Evolutionary conservation across 2,888 invertebrate genomes (phyloP).

Genomic region (Uloborus plumipes): DNA sequence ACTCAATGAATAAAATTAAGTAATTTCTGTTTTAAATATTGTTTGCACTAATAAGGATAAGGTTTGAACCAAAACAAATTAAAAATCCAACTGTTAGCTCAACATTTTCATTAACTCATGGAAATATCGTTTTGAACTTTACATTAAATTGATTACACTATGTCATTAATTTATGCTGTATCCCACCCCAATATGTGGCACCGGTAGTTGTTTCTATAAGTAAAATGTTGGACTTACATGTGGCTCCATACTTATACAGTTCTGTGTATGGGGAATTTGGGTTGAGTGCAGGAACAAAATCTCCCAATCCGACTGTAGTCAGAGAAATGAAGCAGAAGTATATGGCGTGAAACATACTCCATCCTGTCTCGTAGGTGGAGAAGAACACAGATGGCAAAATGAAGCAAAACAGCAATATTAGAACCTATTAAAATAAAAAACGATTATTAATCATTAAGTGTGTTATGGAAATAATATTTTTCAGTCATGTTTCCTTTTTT

Average conservation of each 20-base stretch:
- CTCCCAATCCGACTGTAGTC: constrained; percentile 97
- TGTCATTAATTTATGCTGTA: no score
- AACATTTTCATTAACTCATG: no score
- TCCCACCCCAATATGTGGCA: no score
- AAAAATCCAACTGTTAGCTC: no score
- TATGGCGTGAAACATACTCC: constrained; percentile 96
- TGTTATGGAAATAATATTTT: background rate
- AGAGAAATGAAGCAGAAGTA: constrained; percentile 99
- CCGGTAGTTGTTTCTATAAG: no score
- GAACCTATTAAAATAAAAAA: constrained; percentile 11
- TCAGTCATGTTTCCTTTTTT: no score
- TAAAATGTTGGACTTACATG: constrained; percentile 74
- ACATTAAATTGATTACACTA: no score
- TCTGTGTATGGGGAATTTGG: constrained; percentile 81
- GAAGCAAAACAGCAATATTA: constrained; percentile 26
- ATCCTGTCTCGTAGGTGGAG: constrained; percentile 91
- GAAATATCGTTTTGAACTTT: no score
- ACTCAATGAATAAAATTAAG: no score
- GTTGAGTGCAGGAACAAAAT: constrained; percentile 94
- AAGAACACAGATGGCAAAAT: constrained; percentile 90
- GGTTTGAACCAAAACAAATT: no score
- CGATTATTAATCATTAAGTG: background rate
- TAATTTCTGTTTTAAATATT: no score
- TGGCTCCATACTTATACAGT: constrained; percentile 86
- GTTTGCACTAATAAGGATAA: no score